Evolutionary conservation across 2,797 vertebrate genomes (phyloP).

Genomic region (Pyrocephalus nanus): DNA sequence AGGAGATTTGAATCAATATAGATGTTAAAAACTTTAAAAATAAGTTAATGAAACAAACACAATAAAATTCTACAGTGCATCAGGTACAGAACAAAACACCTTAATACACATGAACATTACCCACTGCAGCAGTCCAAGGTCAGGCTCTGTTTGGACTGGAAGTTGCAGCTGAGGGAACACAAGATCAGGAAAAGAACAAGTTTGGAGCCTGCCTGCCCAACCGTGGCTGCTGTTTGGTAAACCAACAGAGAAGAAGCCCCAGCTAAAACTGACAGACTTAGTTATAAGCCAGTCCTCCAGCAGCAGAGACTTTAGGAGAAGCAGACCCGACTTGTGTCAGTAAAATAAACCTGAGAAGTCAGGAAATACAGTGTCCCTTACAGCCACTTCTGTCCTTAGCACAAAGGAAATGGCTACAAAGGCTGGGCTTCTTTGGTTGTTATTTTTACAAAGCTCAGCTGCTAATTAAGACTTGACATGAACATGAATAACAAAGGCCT

Average conservation of each 20-base stretch:
- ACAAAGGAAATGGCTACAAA: background rate
- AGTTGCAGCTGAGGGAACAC: background rate
- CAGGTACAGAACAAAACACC: background rate
- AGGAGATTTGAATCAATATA: background rate
- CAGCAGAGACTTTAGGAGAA: background rate
- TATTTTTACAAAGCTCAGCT: background rate
- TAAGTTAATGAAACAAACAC: background rate
- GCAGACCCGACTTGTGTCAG: background rate
- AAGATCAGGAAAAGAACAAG: background rate
- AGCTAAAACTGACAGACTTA: background rate
- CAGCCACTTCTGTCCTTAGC: background rate
- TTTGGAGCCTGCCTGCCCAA: background rate
- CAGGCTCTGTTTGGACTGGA: background rate
- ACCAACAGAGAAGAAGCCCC: background rate
- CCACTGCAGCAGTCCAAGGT: background rate
- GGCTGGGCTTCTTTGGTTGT: background rate
- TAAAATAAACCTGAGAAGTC: background rate
- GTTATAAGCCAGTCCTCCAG: background rate
- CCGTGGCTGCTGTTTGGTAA: background rate
- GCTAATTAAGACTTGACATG: background rate
- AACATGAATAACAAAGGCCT: background rate
- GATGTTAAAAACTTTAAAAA: rapidly evolving
- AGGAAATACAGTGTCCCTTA: background rate
- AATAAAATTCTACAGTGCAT: background rate
- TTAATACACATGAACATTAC: background rate